Evolutionary conservation across 2,888 invertebrate genomes (phyloP).

Genomic region (Tenthredo notha): DNA sequence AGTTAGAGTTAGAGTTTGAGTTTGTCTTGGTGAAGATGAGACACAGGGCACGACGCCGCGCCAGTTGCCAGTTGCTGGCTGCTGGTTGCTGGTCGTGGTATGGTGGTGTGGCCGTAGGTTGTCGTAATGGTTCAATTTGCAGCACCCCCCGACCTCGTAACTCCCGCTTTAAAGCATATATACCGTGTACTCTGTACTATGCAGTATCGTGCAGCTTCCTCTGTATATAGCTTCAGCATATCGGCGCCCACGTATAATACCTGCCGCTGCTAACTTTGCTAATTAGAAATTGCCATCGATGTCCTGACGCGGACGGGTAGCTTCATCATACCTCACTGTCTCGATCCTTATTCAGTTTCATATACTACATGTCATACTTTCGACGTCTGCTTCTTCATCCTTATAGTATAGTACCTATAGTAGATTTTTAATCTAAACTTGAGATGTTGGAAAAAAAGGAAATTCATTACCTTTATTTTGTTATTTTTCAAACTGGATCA

Average conservation of each 20-base stretch:
- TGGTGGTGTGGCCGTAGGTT: conserved; percentile 51
- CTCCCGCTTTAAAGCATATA: conserved; percentile 44
- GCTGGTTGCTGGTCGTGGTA: not conserved
- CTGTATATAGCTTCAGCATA: conserved; percentile 51
- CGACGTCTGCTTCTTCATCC: too few species aligned
- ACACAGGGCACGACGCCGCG: not conserved
- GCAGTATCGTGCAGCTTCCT: not conserved
- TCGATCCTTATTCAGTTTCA: not conserved
- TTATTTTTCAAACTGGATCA: not conserved
- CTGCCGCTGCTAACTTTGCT: conserved; percentile 66
- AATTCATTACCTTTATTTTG: not conserved
- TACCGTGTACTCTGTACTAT: conserved; percentile 15
- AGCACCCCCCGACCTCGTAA: conserved; percentile 62
- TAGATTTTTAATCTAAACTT: not conserved
- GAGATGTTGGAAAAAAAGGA: too few species aligned
- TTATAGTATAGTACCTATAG: too few species aligned
- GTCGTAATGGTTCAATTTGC: conserved; percentile 69
- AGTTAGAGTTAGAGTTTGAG: not conserved
- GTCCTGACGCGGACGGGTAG: not conserved
- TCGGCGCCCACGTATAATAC: conserved; percentile 58
- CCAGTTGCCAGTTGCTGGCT: not conserved
- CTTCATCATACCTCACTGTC: not conserved
- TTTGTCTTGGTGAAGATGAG: conserved; percentile 19
- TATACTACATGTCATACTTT: not conserved
- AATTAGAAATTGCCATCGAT: conserved; percentile 70